These are phyloP conservation scores for Tetragnatha versicolor DNA, from an alignment of 1,140 invertebrate species.

Conservation along the genomic window DNA sequence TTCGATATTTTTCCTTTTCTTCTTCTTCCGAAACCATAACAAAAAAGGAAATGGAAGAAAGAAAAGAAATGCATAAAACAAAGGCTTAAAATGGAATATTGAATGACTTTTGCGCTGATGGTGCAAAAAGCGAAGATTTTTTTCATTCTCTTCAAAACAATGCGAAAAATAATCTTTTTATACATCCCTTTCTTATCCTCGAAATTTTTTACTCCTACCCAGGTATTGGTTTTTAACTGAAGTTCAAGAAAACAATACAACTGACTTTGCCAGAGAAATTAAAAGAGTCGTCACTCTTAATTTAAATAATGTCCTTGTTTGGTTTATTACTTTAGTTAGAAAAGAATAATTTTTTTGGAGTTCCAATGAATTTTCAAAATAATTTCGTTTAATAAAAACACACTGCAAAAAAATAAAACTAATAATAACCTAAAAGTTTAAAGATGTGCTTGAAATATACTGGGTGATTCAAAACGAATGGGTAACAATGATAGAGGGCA, in stretches of 20 bases:
- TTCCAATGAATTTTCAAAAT: too few relatives aligned
- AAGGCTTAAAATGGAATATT: slow-evolving; percentile 46
- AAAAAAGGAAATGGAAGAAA: slow-evolving; percentile 3
- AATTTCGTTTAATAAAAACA: too few relatives aligned
- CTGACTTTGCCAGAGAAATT: too few relatives aligned
- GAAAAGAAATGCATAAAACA: slow-evolving; percentile 42
- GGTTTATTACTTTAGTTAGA: too few relatives aligned
- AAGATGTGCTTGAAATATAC: too few relatives aligned
- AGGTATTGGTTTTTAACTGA: background rate
- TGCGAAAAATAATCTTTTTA: background rate
- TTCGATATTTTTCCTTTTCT: background rate
- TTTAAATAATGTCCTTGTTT: too few relatives aligned
- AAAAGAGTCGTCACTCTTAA: too few relatives aligned
- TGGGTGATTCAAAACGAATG: too few relatives aligned
- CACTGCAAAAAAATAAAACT: too few relatives aligned
- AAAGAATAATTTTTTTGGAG: too few relatives aligned
- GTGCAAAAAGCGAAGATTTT: slow-evolving; percentile 22
- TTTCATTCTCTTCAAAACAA: background rate
- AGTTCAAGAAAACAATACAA: slow-evolving; percentile 1
- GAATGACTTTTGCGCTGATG: slow-evolving; percentile 47
- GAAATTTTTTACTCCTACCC: background rate
- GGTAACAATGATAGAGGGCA: too few relatives aligned
- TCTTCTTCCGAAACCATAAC: slow-evolving; percentile 15
- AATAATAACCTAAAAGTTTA: too few relatives aligned
- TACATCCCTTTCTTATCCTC: background rate